Conservation (phyloP, 2,113 vertebrate genomes). For the Hystrix brachyura region DNA sequence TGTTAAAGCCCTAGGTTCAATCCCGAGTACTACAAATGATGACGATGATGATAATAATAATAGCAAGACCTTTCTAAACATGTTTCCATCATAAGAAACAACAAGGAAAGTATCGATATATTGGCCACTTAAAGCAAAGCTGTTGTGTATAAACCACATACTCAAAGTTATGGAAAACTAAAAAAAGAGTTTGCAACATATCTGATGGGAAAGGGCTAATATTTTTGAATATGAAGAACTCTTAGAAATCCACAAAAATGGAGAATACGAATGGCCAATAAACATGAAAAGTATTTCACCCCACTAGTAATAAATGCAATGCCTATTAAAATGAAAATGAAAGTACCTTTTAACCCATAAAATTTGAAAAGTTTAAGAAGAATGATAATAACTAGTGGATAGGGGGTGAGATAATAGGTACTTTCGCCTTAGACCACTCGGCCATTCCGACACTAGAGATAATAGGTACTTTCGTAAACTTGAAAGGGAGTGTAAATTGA, state of each 20-base stretch:
- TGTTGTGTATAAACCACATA: neutral
- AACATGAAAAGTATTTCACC: conserved; percentile 54
- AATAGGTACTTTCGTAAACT: conserved; percentile 38
- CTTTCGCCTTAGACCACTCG: neutral
- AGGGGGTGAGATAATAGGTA: conserved; percentile 47
- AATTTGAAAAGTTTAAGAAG: conserved; percentile 62
- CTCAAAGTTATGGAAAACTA: conserved; percentile 4
- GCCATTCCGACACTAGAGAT: neutral
- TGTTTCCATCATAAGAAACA: conserved; percentile 36
- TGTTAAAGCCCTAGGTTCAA: neutral
- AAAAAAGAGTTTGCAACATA: conserved; percentile 24
- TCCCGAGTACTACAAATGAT: neutral
- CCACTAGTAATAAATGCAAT: conserved; percentile 58
- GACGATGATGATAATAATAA: neutral
- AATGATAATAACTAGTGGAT: conserved; percentile 51
- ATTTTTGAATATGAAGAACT: conserved; percentile 27
- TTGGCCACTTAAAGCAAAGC: conserved; percentile 24
- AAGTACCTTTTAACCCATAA: conserved; percentile 64
- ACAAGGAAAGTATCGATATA: neutral
- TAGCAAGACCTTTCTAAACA: neutral
- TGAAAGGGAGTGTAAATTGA: conserved; percentile 41
- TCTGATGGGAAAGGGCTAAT: neutral
- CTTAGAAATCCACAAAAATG: conserved; percentile 27
- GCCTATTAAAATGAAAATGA: conserved; percentile 66
- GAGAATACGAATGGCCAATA: conserved; percentile 37